A percentile compares a stretch with the other conserved stretches of the same genome.
These are phyloP conservation scores for Drosophila setosimentum DNA, from an alignment of 2,888 invertebrate genomes.

Conservation along the genomic window DNA sequence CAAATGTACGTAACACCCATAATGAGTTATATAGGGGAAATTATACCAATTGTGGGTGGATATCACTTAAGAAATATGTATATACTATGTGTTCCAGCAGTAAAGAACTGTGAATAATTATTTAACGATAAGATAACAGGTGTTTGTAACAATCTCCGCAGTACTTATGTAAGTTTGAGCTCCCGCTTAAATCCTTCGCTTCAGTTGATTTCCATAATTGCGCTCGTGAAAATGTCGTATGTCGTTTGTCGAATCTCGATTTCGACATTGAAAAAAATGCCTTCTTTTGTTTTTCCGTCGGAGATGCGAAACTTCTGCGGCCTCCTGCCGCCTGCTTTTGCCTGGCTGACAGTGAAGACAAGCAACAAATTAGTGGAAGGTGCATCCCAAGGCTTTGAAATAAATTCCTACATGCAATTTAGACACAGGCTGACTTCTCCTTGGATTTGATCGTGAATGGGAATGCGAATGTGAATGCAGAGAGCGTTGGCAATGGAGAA, in stretches of 20 bases:
- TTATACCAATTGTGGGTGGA: slow-evolving; percentile 47
- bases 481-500: slow-evolving; percentile 2
- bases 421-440: slow-evolving; percentile 28
- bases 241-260: slow-evolving; percentile 46
- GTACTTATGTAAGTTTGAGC: background rate
- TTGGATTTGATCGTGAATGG: slow-evolving; percentile 49
- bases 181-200: background rate
- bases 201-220: slow-evolving; percentile 71
- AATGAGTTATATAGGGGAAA: slow-evolving; percentile 49
- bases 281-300: slow-evolving; percentile 40
- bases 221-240: slow-evolving; percentile 20
- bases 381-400: slow-evolving; percentile 62
- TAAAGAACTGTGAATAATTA: slow-evolving; percentile 7
- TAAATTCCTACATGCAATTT: slow-evolving; percentile 78
- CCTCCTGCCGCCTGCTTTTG: slow-evolving; percentile 6
- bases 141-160: slow-evolving; percentile 7
- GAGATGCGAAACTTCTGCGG: slow-evolving; percentile 27
- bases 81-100: slow-evolving; percentile 1
- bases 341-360: slow-evolving; percentile 46
- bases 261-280: slow-evolving; percentile 53
- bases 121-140: slow-evolving; percentile 22
- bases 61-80: slow-evolving; percentile 8
- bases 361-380: slow-evolving; percentile 66
- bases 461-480: slow-evolving; percentile 35
- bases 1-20: slow-evolving; percentile 7